A percentile compares a stretch with the other conserved stretches of the same genome.
Evolutionary conservation across 2,888 invertebrate genomes (phyloP).

Genomic region (Ommatoiulus sabulosus): DNA sequence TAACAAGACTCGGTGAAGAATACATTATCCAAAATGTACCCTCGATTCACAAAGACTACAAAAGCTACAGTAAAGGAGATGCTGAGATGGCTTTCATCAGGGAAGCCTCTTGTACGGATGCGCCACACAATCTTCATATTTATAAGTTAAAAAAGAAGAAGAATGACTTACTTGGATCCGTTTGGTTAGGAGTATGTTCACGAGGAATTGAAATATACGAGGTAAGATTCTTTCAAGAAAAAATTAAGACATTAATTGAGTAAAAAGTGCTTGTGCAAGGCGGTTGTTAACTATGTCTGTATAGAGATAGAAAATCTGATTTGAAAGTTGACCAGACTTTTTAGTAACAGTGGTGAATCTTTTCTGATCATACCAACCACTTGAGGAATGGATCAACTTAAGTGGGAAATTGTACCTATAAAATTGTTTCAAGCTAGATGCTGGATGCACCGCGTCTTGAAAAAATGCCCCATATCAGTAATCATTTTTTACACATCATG

Average conservation of each 20-base stretch:
- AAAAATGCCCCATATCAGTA: too few species aligned
- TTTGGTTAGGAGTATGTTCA: constrained; percentile 91
- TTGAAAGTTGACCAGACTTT: neutral
- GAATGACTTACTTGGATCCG: constrained; percentile 75
- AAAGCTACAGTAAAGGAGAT: constrained; percentile 80
- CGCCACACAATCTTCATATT: constrained; percentile 88
- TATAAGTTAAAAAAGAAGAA: constrained; percentile 78
- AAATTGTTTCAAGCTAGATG: too few species aligned
- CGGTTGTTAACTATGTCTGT: too few species aligned
- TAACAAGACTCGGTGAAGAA: constrained; percentile 70
- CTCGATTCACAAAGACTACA: constrained; percentile 84
- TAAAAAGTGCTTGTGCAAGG: neutral
- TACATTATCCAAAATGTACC: constrained; percentile 74
- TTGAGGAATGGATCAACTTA: too few species aligned
- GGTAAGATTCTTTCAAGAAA: constrained; percentile 65
- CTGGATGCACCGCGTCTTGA: too few species aligned
- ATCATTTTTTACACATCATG: too few species aligned
- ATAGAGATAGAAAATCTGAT: neutral
- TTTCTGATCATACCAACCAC: too few species aligned
- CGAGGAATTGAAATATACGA: constrained; percentile 90
- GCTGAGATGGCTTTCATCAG: constrained; percentile 90
- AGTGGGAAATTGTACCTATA: too few species aligned
- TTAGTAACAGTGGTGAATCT: too few species aligned
- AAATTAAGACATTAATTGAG: neutral
- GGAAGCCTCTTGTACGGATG: constrained; percentile 85